Percentiles rank a stretch among this genome's conserved stretches.
Conservation (phyloP, 2,888 invertebrate genomes). For the Ophioninae sp. region DNA sequence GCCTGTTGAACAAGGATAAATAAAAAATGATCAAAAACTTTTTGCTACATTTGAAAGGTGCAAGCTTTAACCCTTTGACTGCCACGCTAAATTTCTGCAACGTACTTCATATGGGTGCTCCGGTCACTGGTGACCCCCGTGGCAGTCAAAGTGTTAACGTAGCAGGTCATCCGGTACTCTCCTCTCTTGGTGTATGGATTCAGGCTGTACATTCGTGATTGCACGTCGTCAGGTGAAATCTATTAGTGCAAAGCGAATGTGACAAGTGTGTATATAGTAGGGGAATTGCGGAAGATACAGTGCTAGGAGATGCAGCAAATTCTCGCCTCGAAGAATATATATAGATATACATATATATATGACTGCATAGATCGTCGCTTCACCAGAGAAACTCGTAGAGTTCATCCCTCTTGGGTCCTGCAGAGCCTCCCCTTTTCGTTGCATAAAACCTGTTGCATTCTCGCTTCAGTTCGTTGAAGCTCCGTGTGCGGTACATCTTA, state of each 20-base stretch:
- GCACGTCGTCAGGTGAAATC: slow-evolving; percentile 41
- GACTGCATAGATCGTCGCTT: slow-evolving; percentile 36
- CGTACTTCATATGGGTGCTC: too few species aligned
- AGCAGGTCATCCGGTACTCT: not conserved
- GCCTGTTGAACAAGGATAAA: not conserved
- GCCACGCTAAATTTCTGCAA: too few species aligned
- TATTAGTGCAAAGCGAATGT: slow-evolving; percentile 6
- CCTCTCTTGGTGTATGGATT: not conserved
- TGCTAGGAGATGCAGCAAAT: slow-evolving; percentile 18
- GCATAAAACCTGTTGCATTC: slow-evolving; percentile 66
- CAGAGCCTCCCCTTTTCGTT: slow-evolving; percentile 38
- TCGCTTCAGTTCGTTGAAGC: slow-evolving; percentile 25
- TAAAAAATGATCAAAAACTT: not conserved
- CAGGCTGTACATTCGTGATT: not conserved
- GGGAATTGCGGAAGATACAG: slow-evolving; percentile 44
- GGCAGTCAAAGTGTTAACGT: too few species aligned
- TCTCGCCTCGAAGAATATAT: slow-evolving; percentile 31
- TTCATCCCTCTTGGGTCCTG: slow-evolving; percentile 20
- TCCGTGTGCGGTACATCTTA: slow-evolving; percentile 25
- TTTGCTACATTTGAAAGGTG: not conserved
- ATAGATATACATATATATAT: slow-evolving; percentile 6
- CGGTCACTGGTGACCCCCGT: too few species aligned
- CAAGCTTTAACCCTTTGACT: too few species aligned
- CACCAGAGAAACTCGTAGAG: slow-evolving; percentile 45
- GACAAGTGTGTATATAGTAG: not conserved